phyloP scores from a whole-genome alignment of 2,797 vertebrate genomes.

The Tiaroga cobitis region DNA sequence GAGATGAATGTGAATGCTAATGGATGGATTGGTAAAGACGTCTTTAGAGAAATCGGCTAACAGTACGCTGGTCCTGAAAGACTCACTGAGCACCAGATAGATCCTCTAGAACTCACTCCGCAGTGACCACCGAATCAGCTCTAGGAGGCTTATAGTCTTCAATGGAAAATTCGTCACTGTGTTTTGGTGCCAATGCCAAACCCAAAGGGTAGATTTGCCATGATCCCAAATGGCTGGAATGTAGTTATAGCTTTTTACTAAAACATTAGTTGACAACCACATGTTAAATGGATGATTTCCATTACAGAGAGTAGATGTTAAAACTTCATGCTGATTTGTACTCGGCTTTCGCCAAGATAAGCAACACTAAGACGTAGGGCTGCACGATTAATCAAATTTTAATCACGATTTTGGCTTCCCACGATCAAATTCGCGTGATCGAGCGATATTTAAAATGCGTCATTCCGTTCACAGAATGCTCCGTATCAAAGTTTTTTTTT shows the following conservation, averaged over 20 bases:
- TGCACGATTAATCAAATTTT: no score
- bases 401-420: no score
- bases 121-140: conserved; percentile 25
- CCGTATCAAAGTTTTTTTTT: no score
- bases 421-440: no score
- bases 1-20: neutral
- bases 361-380: no score
- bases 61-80: neutral
- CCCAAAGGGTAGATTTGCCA: conserved; percentile 17
- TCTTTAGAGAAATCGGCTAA: neutral
- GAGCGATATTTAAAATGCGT: no score
- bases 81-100: conserved; percentile 26
- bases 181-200: conserved; percentile 8
- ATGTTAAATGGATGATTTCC: neutral
- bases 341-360: no score
- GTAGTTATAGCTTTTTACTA: neutral
- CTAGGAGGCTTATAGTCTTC: conserved; percentile 26
- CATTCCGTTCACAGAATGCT: no score
- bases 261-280: neutral
- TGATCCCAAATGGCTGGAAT: neutral
- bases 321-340: no score
- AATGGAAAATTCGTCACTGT: conserved; percentile 19
- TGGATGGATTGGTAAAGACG: neutral
- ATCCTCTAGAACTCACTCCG: conserved; percentile 1
- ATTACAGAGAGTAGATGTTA: no score